Conservation (phyloP, 2,113 vertebrate species). For the Perognathus longimembris region DNA sequence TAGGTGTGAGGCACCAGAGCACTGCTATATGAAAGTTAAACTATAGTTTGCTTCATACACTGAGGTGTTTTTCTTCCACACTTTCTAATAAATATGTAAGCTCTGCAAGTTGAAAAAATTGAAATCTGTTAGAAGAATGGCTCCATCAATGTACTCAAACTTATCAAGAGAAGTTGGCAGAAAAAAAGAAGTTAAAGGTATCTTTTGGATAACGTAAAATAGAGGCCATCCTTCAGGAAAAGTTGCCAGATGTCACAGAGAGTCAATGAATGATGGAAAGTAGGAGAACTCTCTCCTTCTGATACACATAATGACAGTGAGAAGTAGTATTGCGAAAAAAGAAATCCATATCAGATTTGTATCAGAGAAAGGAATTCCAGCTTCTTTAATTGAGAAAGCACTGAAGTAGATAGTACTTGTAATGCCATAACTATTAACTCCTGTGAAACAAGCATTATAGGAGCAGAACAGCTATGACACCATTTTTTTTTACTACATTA, state of each 20-base stretch:
- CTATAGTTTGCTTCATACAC: too few relatives aligned
- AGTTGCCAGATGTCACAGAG: background rate
- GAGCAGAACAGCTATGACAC: background rate
- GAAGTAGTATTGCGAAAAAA: background rate
- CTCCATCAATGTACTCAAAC: background rate
- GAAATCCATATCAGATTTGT: background rate
- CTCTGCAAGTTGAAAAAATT: too few relatives aligned
- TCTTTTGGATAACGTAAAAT: background rate
- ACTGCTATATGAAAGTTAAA: too few relatives aligned
- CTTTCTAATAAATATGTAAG: too few relatives aligned
- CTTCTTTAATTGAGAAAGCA: background rate
- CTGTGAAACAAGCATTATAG: background rate
- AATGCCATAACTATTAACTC: background rate
- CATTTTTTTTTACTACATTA: background rate
- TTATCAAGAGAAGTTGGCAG: background rate
- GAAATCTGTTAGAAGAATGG: background rate
- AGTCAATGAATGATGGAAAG: background rate
- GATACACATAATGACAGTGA: background rate
- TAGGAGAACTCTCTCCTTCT: background rate
- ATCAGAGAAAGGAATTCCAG: background rate
- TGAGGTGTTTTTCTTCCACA: too few relatives aligned
- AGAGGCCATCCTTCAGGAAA: conserved; percentile 8
- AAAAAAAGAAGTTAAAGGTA: background rate
- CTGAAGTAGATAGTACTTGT: background rate
- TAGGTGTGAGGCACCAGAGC: too few relatives aligned